These are phyloP conservation scores for Setophaga kirtlandii DNA, from an alignment of 2,113 vertebrate genomes.

Conservation along the genomic window DNA sequence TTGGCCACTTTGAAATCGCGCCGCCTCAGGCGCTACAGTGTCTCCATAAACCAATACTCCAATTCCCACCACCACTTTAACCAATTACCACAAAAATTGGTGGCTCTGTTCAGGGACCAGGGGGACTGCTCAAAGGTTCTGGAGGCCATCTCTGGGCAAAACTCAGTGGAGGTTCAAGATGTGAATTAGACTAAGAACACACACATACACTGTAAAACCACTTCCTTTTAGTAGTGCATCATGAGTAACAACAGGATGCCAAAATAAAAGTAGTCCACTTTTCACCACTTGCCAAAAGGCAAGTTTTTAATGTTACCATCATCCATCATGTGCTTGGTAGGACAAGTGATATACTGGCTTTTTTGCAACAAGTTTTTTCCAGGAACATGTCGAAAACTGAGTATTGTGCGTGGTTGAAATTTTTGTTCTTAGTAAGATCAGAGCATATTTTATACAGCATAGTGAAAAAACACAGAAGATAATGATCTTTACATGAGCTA, in stretches of 20 bases:
- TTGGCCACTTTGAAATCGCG: not conserved
- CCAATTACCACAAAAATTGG: not conserved
- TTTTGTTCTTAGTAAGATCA: not conserved
- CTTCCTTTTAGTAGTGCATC: not conserved
- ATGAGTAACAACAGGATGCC: not conserved
- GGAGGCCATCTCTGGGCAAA: not conserved
- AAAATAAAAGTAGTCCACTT: slow-evolving; percentile 13
- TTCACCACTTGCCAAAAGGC: not conserved
- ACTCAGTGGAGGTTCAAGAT: not conserved
- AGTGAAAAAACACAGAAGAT: not conserved
- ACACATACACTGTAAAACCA: not conserved
- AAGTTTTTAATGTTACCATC: not conserved
- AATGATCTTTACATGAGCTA: not conserved
- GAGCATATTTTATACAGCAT: not conserved
- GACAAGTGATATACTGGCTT: not conserved
- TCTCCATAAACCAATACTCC: not conserved
- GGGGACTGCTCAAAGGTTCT: not conserved
- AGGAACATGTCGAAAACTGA: not conserved
- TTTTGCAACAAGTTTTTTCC: not conserved
- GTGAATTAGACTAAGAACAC: slow-evolving; percentile 7
- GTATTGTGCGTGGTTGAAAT: not conserved
- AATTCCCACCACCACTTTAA: slow-evolving; percentile 8
- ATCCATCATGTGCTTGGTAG: not conserved
- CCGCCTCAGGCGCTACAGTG: not conserved
- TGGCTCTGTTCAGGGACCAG: not conserved